Conservation (phyloP, 2,797 vertebrate genomes). For the Hypotaenidia philippensis region DNA sequence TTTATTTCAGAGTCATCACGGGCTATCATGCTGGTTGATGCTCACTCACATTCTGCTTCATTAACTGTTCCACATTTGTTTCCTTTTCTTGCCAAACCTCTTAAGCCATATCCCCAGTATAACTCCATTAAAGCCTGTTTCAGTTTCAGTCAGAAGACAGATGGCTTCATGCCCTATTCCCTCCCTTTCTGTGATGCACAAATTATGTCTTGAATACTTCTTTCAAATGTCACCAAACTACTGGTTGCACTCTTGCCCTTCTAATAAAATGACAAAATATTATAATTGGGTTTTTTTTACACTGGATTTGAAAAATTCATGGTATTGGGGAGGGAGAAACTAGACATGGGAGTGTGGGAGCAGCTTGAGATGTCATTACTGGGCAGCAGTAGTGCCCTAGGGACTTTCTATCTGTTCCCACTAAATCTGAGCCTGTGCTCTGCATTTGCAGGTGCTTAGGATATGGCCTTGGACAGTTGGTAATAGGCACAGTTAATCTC, state of each 20-base stretch:
- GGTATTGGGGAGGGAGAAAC: not conserved
- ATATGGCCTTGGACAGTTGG: not conserved
- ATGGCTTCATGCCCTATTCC: not conserved
- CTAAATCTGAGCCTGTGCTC: not conserved
- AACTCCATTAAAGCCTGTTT: not conserved
- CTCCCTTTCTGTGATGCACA: not conserved
- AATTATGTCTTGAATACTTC: not conserved
- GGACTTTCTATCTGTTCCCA: not conserved
- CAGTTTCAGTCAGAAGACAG: not conserved
- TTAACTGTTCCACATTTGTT: conserved; percentile 43
- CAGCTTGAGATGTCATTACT: not conserved
- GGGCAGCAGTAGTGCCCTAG: not conserved
- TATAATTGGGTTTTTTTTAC: not conserved
- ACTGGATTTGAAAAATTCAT: not conserved
- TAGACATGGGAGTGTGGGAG: not conserved
- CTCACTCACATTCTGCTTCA: conserved; percentile 30
- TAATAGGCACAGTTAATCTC: not conserved
- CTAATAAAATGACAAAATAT: not conserved
- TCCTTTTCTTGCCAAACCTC: conserved; percentile 1
- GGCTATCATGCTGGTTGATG: conserved; percentile 19
- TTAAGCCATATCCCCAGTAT: not conserved
- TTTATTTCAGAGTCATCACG: conserved; percentile 36
- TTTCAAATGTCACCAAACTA: not conserved
- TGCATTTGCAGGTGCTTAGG: not conserved
- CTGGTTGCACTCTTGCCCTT: not conserved